phyloP scores from a whole-genome alignment of 2,113 vertebrate species.

The Halichoeres trimaculatus region DNA sequence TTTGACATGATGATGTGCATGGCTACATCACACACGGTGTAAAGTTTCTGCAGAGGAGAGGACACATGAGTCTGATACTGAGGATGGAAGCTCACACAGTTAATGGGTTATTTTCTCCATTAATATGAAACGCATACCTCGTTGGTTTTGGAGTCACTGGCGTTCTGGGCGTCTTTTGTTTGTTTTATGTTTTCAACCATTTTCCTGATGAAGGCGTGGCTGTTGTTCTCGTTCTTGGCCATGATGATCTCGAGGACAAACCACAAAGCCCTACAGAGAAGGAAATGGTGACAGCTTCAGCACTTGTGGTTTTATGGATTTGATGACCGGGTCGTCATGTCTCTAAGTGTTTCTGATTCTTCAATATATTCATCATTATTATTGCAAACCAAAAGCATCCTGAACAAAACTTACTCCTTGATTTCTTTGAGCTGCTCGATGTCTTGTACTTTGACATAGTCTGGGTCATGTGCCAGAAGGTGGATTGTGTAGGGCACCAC shows the following conservation, averaged over 20 bases:
- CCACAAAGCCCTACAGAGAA: conserved; percentile 90
- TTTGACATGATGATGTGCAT: conserved; percentile 99
- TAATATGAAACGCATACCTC: conserved; percentile 82
- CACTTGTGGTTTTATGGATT: too few relatives aligned
- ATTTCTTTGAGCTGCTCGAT: conserved; percentile 99
- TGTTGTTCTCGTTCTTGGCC: conserved; percentile 99
- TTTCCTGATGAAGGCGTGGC: conserved; percentile 98
- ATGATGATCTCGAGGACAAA: conserved; percentile 98
- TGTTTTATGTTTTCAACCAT: conserved; percentile 99
- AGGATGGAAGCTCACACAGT: neutral
- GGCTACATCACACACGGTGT: conserved; percentile 98
- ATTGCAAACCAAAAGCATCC: neutral
- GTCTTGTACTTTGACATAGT: conserved; percentile 98
- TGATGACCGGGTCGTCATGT: neutral
- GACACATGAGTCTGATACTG: neutral
- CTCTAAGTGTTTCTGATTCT: neutral
- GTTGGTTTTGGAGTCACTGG: conserved; percentile 94
- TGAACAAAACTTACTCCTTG: conserved; percentile 91
- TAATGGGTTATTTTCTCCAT: neutral
- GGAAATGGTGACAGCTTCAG: conserved; percentile 18
- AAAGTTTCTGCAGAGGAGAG: conserved; percentile 88
- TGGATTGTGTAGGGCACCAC: conserved; percentile 99
- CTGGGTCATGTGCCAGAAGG: conserved; percentile 97
- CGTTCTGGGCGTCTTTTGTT: conserved; percentile 95
- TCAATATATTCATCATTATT: too few relatives aligned